Evolutionary conservation across 2,797 vertebrate species (phyloP).

Genomic region (Coregonus sp.): DNA sequence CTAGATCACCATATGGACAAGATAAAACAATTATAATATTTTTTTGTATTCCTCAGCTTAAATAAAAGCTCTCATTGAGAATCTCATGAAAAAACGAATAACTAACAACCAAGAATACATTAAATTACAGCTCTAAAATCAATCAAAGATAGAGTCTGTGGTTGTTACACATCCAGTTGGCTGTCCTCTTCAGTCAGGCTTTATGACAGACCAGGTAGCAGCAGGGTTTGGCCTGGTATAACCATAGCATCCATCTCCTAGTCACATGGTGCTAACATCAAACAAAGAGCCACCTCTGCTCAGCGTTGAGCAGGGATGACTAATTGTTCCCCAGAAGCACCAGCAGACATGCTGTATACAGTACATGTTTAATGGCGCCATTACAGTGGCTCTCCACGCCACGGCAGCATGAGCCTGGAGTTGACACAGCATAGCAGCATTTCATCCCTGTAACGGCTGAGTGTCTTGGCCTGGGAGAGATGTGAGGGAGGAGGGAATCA

Average conservation of each 20-base stretch:
- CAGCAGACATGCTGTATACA: conserved; percentile 10
- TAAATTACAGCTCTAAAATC: neutral
- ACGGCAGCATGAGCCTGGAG: conserved; percentile 6
- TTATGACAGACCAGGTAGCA: conserved; percentile 28
- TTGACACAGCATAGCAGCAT: conserved; percentile 38
- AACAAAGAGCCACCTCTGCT: neutral
- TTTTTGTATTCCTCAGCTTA: neutral
- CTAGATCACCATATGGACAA: neutral
- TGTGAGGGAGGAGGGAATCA: conserved; percentile 6
- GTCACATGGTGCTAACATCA: neutral
- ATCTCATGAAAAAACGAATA: neutral
- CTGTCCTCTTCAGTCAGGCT: conserved; percentile 1
- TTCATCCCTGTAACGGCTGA: conserved; percentile 6
- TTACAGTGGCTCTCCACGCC: conserved; percentile 5
- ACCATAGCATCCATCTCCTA: neutral
- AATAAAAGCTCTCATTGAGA: neutral
- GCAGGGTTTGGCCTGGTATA: neutral
- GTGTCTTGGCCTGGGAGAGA: conserved; percentile 8
- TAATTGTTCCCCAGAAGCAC: neutral
- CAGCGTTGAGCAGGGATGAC: neutral
- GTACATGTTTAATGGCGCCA: conserved; percentile 26
- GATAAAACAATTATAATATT: neutral
- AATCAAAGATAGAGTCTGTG: neutral
- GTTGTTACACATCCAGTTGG: neutral
- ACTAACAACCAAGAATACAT: neutral